phyloP scores from a whole-genome alignment of 2,797 vertebrate species.

The Heterohyrax brucei region DNA sequence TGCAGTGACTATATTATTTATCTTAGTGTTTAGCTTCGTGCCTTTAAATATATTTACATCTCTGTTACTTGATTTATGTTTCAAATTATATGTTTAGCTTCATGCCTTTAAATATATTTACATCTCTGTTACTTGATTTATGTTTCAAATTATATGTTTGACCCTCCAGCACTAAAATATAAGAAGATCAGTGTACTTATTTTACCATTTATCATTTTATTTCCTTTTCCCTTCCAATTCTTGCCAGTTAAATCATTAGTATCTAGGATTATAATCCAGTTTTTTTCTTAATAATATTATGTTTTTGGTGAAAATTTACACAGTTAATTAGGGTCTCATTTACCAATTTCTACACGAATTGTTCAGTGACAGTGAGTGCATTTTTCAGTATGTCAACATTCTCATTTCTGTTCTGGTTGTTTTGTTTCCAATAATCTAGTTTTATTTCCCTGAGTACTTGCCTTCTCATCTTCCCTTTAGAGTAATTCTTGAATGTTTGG shows the following conservation, averaged over 20 bases:
- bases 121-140: background rate
- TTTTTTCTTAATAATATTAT: too few relatives aligned
- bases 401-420: too few relatives aligned
- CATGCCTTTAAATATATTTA: background rate
- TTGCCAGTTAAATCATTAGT: background rate
- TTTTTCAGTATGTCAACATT: too few relatives aligned
- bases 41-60: background rate
- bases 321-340: too few relatives aligned
- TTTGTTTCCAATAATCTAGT: too few relatives aligned
- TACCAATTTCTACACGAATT: too few relatives aligned
- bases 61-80: constrained; percentile 17
- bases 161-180: background rate
- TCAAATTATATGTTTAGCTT: background rate
- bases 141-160: constrained; percentile 20
- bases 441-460: too few relatives aligned
- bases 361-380: too few relatives aligned
- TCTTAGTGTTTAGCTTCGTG: background rate
- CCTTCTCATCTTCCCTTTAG: too few relatives aligned
- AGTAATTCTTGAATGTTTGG: too few relatives aligned
- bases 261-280: background rate
- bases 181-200: background rate
- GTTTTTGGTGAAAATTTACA: too few relatives aligned
- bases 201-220: background rate
- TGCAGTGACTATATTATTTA: background rate
- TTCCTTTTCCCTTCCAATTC: background rate